Evolutionary conservation across 1,140 invertebrate genomes (phyloP), one percentile per base, ranked within the genome.

Genomic region (Sitophilus oryzae): DNA sequence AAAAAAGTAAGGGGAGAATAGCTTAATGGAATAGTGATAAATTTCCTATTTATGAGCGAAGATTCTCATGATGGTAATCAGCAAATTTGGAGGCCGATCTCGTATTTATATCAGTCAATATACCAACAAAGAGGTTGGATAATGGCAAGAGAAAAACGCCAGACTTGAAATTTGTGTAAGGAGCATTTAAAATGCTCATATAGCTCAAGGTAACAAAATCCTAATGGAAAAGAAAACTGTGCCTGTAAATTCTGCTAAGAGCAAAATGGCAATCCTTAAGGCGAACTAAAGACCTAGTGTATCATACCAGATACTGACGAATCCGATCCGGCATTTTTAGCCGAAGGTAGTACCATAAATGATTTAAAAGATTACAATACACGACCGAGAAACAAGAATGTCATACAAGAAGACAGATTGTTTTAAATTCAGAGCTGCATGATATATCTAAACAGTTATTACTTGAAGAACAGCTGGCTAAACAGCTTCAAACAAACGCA

Each of bases 61-160:
- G n/a, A n/a, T n/a, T n/a, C 95, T 0, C 92, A 88, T 4, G 91
- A 99, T 66, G 85, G 98, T 37, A 84, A 88, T 9, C 79, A 45
- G 87, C 90, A 5, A 96, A 99, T 55, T 76, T 82, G 61, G 89
- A 97, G 69, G 93, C 96, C 0, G 94, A 99, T 70, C 72, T 99
- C n/a, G 98, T 99, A 65, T 99, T 99, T 67, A 99, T 99, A 60
- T 98, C 93, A 34, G 97, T 99, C 0, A 99, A 99, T 71, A 99
- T 97, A n/a, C 97, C 97, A 6, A 99, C 97, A 3, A 99, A 99
- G 76, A 93, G 83, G 0, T 96, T 91, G 70, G 97, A 96, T 15
- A 87, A 93, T 71, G 96, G 96, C 38, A 96, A 93, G 70, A n/a
- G n/a, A n/a, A n/a, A n/a, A n/a, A n/a, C n/a, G n/a, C n/a, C n/a